These are phyloP conservation scores for Chironomus riparius DNA, from an alignment of 2,888 invertebrate species.

Conservation along the genomic window DNA sequence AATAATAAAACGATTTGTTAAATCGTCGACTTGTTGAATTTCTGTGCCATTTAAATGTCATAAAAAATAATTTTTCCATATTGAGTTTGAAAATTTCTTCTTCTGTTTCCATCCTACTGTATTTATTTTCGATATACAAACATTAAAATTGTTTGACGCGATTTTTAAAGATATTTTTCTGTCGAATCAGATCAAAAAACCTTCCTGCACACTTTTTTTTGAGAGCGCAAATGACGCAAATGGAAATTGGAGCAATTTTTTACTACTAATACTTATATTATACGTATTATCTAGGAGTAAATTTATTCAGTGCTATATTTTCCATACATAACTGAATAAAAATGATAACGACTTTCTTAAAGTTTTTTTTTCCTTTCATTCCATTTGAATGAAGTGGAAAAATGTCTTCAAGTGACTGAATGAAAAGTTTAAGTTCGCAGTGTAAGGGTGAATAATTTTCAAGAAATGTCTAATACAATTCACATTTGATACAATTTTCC, in stretches of 20 bases:
- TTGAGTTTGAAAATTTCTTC: background rate
- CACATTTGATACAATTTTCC: conserved; percentile 21
- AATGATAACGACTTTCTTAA: conserved; percentile 22
- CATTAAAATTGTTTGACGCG: background rate
- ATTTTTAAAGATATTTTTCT: too few species aligned
- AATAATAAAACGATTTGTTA: conserved; percentile 27
- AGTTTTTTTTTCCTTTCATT: background rate
- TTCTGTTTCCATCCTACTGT: background rate
- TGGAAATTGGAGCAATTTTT: background rate
- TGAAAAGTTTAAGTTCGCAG: background rate
- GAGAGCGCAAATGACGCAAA: background rate
- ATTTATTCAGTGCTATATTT: conserved; percentile 10
- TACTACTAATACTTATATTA: background rate
- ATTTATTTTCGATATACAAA: background rate
- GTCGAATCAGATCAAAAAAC: background rate
- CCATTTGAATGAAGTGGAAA: background rate
- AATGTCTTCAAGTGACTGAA: background rate
- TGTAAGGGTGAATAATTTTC: conserved; percentile 22
- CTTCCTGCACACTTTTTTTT: background rate
- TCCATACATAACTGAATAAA: conserved; percentile 5
- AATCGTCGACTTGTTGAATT: conserved; percentile 27
- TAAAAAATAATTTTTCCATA: conserved; percentile 26
- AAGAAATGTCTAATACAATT: too few species aligned
- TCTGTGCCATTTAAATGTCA: conserved; percentile 20
- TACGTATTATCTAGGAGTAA: background rate